Percentiles rank a stretch among this genome's conserved stretches.
phyloP scores from a whole-genome alignment of 2,888 invertebrate species.

The Alviniconcha strummeri region DNA sequence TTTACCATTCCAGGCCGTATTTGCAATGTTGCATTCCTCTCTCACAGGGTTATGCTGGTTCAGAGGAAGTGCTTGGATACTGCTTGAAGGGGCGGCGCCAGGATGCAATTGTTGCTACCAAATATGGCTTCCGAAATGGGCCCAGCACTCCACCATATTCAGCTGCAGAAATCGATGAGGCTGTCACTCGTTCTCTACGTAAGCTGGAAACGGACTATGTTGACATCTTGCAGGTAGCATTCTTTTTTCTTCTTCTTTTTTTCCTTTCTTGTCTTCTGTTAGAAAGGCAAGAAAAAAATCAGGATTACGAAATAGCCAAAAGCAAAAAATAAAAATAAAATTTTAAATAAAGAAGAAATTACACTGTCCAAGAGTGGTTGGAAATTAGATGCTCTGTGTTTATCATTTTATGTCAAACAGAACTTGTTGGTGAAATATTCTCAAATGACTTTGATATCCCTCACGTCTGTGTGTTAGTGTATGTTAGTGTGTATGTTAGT shows the following conservation, averaged over 20 bases:
- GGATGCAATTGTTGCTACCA: constrained; percentile 66
- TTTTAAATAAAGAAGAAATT: no score
- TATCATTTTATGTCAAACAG: background rate
- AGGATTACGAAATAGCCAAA: background rate
- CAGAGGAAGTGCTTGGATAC: constrained; percentile 65
- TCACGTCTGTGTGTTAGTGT: background rate
- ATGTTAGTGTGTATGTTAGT: background rate
- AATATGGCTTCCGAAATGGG: constrained; percentile 66
- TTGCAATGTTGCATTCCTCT: no score
- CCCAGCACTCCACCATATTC: constrained; percentile 59
- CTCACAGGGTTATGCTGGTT: constrained; percentile 66
- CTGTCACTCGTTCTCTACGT: constrained; percentile 56
- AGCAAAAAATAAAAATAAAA: background rate
- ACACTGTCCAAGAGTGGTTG: no score
- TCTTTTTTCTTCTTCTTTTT: background rate
- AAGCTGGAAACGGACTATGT: constrained; percentile 67
- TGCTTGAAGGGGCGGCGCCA: constrained; percentile 62
- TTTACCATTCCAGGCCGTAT: no score
- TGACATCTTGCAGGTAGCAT: constrained; percentile 67
- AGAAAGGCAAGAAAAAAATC: background rate
- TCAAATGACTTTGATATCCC: no score
- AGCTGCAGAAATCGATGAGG: constrained; percentile 64
- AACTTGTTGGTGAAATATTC: no score
- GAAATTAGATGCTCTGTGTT: background rate
- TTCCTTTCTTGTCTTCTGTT: background rate